phyloP scores from a whole-genome alignment of 2,797 vertebrate species.

The Tadarida brasiliensis region DNA sequence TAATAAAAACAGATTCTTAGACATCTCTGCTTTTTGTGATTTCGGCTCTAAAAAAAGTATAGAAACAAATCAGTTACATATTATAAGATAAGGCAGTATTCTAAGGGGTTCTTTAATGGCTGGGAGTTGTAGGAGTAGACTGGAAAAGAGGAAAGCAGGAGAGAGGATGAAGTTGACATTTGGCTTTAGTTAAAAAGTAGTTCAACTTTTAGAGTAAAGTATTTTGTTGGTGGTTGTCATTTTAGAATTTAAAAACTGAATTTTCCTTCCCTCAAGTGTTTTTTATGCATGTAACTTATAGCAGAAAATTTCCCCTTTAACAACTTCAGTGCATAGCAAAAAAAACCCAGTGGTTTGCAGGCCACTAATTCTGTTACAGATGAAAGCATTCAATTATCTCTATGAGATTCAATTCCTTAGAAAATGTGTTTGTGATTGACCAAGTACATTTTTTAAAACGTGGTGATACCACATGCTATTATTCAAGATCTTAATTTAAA shows the following conservation, averaged over 20 bases:
- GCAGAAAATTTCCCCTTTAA: conserved; percentile 52
- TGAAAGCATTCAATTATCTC: conserved; percentile 73
- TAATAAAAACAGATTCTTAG: conserved; percentile 9
- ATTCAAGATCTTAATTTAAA: conserved; percentile 72
- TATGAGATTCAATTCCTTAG: conserved; percentile 69
- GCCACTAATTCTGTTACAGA: conserved; percentile 68
- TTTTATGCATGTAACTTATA: background rate
- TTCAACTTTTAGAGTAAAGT: background rate
- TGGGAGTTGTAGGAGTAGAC: background rate
- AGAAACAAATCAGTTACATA: conserved; percentile 2
- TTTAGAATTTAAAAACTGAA: conserved; percentile 21
- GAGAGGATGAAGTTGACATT: background rate
- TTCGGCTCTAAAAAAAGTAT: conserved; percentile 44
- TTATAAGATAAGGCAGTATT: background rate
- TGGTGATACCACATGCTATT: conserved; percentile 44
- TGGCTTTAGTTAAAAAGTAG: conserved; percentile 14
- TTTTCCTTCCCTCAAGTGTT: conserved; percentile 26
- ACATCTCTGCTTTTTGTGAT: background rate
- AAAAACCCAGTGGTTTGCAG: conserved; percentile 63
- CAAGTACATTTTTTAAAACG: conserved; percentile 52
- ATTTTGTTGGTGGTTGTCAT: conserved; percentile 14
- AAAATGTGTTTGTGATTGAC: conserved; percentile 66
- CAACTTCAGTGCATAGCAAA: conserved; percentile 27
- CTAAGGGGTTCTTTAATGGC: conserved; percentile 34
- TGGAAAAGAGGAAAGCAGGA: background rate